Evolutionary conservation across 2,797 vertebrate genomes (phyloP).

Genomic region (Semaprochilodus insignis): DNA sequence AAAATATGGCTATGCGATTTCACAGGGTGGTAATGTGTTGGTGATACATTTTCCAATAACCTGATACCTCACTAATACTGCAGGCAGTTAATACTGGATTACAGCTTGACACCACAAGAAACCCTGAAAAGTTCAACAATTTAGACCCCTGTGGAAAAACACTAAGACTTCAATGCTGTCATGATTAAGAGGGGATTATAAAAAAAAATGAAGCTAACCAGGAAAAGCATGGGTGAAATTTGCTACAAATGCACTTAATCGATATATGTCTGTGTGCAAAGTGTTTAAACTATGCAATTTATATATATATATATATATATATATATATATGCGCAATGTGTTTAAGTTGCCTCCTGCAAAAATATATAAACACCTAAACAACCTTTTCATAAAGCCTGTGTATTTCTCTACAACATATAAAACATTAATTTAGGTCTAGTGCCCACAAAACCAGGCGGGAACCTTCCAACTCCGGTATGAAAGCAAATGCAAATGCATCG

Average conservation of each 20-base stretch:
- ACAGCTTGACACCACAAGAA: conserved; percentile 68
- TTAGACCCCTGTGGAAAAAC: conserved; percentile 55
- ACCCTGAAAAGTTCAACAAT: conserved; percentile 71
- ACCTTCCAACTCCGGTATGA: conserved; percentile 2
- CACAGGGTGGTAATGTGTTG: conserved; percentile 75
- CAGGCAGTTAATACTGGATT: conserved; percentile 76
- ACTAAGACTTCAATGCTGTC: neutral
- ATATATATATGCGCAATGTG: too few relatives aligned
- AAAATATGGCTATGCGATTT: conserved; percentile 95
- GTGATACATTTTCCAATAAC: conserved; percentile 64
- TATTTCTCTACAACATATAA: too few relatives aligned
- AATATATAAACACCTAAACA: neutral
- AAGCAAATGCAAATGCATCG: conserved; percentile 75
- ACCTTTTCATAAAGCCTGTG: too few relatives aligned
- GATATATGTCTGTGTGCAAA: too few relatives aligned
- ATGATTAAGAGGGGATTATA: neutral
- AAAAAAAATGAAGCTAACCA: neutral
- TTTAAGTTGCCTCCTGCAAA: too few relatives aligned
- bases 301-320: too few relatives aligned
- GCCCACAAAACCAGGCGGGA: neutral
- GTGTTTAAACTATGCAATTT: too few relatives aligned
- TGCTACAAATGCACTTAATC: too few relatives aligned
- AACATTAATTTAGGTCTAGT: too few relatives aligned
- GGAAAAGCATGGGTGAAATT: neutral
- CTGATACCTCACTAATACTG: conserved; percentile 87